Percentiles rank a stretch among this genome's conserved stretches.
These are phyloP conservation scores for Drosophila niveifrons DNA, from an alignment of 2,888 invertebrate species.

Conservation along the genomic window DNA sequence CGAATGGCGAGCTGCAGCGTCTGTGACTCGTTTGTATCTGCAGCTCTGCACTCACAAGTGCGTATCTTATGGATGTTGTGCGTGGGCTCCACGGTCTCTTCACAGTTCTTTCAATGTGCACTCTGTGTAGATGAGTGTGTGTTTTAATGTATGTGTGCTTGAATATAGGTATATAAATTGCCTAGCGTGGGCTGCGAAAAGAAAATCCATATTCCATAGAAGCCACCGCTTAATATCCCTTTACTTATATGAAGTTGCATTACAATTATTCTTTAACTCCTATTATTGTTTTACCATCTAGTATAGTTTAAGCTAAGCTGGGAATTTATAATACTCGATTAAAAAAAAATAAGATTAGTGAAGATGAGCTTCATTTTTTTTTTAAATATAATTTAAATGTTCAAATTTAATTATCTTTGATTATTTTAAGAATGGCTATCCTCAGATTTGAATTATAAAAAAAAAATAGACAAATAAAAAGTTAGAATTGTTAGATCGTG, in stretches of 20 bases:
- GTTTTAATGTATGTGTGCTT: not conserved
- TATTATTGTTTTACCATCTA: too few relatives aligned
- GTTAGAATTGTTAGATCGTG: not conserved
- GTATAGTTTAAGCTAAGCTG: too few relatives aligned
- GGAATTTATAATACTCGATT: too few relatives aligned
- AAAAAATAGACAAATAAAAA: not conserved
- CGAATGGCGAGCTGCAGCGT: constrained; percentile 51
- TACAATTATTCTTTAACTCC: not conserved
- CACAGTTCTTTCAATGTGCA: not conserved
- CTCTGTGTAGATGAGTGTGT: constrained; percentile 6
- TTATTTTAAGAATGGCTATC: too few relatives aligned
- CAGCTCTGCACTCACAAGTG: constrained; percentile 23
- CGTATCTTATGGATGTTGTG: constrained; percentile 38
- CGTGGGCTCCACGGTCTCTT: constrained; percentile 45
- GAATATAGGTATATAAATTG: not conserved
- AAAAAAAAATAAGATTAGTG: too few relatives aligned
- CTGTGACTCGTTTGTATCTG: constrained; percentile 30
- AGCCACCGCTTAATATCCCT: not conserved
- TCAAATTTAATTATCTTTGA: too few relatives aligned
- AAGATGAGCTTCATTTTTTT: too few relatives aligned
- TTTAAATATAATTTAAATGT: too few relatives aligned
- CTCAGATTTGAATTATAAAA: too few relatives aligned
- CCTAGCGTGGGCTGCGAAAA: constrained; percentile 24
- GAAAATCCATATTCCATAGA: constrained; percentile 6
- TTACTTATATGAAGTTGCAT: not conserved